phyloP scores from a whole-genome alignment of 1,140 invertebrate genomes.

The Copidosoma floridanum region DNA sequence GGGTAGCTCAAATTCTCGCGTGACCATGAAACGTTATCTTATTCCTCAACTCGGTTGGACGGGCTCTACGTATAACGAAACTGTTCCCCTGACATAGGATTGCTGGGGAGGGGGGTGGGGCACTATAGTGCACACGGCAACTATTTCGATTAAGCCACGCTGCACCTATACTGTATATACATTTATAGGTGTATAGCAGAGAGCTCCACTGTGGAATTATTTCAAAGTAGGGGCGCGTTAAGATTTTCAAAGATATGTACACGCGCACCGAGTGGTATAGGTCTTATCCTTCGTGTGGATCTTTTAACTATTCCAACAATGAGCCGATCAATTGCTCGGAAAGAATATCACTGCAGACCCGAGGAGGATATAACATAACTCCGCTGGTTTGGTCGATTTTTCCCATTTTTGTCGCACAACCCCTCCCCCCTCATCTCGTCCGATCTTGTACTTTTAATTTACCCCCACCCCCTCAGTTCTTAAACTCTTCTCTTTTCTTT shows the following conservation, averaged over 20 bases:
- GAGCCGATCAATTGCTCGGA: slow-evolving; percentile 12
- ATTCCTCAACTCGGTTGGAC: too few relatives aligned
- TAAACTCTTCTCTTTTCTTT: not conserved
- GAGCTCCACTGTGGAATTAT: slow-evolving; percentile 6
- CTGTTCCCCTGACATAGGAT: too few relatives aligned
- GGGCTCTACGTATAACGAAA: too few relatives aligned
- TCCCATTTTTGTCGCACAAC: slow-evolving; percentile 4
- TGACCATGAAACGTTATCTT: slow-evolving; percentile 27
- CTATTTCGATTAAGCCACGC: slow-evolving; percentile 1
- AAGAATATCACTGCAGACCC: too few relatives aligned
- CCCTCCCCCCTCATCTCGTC: slow-evolving; percentile 12
- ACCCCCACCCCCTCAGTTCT: too few relatives aligned
- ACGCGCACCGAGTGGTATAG: too few relatives aligned
- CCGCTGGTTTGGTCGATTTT: slow-evolving; percentile 2
- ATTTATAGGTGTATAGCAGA: too few relatives aligned
- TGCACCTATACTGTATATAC: too few relatives aligned
- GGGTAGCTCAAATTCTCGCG: slow-evolving; percentile 31
- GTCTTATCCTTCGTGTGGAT: too few relatives aligned
- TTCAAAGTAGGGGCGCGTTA: too few relatives aligned
- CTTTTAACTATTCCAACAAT: slow-evolving; percentile 13
- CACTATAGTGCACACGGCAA: slow-evolving; percentile 3
- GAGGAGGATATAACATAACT: too few relatives aligned
- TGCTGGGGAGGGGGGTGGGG: slow-evolving; percentile 27
- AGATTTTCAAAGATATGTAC: not conserved
- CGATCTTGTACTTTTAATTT: slow-evolving; percentile 33